Conservation (phyloP, 2,888 invertebrate species). For the Phortica magna region DNA sequence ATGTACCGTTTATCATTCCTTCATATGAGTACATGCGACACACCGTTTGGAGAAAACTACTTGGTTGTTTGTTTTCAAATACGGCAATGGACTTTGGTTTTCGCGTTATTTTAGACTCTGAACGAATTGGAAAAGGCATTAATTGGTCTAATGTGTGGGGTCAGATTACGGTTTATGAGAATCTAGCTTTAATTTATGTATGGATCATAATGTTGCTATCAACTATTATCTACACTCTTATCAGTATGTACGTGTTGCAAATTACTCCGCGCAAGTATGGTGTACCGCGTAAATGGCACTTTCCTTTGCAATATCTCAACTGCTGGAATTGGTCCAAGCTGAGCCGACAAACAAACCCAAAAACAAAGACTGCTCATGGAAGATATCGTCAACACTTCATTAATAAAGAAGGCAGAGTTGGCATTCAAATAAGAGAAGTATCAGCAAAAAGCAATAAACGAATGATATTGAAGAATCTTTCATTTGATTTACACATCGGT, state of each 20-base stretch:
- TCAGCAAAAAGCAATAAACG: background rate
- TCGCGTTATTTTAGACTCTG: slow-evolving; percentile 83
- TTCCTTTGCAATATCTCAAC: slow-evolving; percentile 79
- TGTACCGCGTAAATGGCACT: slow-evolving; percentile 88
- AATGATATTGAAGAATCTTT: slow-evolving; percentile 82
- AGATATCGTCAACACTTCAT: slow-evolving; percentile 33
- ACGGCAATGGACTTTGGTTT: slow-evolving; percentile 88
- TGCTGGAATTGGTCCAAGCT: background rate
- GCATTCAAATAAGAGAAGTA: background rate
- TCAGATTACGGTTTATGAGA: slow-evolving; percentile 82
- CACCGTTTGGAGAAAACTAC: slow-evolving; percentile 79
- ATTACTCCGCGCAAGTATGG: slow-evolving; percentile 91
- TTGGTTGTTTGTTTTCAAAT: slow-evolving; percentile 84
- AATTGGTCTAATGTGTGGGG: slow-evolving; percentile 79
- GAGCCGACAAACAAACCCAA: slow-evolving; percentile 58
- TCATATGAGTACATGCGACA: slow-evolving; percentile 79
- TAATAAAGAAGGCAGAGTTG: slow-evolving; percentile 36
- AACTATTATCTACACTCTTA: slow-evolving; percentile 80
- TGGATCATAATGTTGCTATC: slow-evolving; percentile 81
- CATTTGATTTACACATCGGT: slow-evolving; percentile 88
- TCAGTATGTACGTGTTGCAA: slow-evolving; percentile 90
- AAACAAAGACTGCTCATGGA: slow-evolving; percentile 78
- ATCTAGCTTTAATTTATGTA: slow-evolving; percentile 84
- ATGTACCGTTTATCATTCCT: slow-evolving; percentile 85
- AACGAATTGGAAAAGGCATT: slow-evolving; percentile 82